These are phyloP conservation scores for Hiodon alosoides DNA, from an alignment of 2,113 vertebrate species.

Conservation along the genomic window DNA sequence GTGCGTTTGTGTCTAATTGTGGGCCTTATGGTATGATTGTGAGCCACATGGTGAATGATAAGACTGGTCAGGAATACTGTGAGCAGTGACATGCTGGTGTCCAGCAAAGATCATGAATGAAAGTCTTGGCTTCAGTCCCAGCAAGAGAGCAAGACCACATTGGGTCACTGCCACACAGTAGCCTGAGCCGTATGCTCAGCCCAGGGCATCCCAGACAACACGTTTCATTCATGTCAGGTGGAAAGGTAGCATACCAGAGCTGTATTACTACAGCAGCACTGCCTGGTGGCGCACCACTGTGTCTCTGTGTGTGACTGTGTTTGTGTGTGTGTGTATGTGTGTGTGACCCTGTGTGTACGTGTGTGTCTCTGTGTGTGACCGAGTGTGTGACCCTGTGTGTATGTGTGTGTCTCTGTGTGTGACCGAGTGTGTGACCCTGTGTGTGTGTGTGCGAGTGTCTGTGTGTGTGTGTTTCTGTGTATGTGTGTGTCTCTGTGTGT, in stretches of 20 bases:
- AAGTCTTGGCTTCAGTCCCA: slow-evolving; percentile 44
- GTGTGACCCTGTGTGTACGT: no score
- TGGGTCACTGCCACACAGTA: slow-evolving; percentile 45
- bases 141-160: slow-evolving; percentile 31
- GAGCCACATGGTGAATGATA: not conserved
- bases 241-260: slow-evolving; percentile 40
- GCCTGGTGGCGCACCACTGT: not conserved
- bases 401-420: no score
- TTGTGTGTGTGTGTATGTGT: no score
- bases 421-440: no score
- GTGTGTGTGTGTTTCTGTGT: no score
- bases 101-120: slow-evolving; percentile 60
- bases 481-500: no score
- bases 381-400: no score
- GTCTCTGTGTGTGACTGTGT: no score
- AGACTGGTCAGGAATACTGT: slow-evolving; percentile 43
- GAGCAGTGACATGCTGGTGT: slow-evolving; percentile 35
- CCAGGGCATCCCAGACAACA: slow-evolving; percentile 18
- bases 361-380: no score
- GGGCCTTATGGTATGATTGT: not conserved
- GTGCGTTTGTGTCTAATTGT: not conserved
- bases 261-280: slow-evolving; percentile 39
- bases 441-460: no score
- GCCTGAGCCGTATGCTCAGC: slow-evolving; percentile 53
- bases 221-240: slow-evolving; percentile 31